Conservation (phyloP, 1,140 invertebrate species). For the Cydia fagiglandana region DNA sequence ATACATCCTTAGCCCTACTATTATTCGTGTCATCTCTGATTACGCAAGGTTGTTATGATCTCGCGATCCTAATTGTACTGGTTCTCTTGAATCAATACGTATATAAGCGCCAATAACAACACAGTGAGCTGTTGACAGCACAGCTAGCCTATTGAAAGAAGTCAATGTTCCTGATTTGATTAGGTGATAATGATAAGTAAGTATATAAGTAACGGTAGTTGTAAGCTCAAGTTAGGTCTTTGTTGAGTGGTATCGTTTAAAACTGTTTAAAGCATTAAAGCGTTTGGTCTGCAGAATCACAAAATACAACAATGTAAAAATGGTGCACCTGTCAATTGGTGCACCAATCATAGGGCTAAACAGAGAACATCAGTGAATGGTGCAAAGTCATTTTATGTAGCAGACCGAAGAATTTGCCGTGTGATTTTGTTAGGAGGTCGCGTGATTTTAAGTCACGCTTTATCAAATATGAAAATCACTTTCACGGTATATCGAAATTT, state of each 20-base stretch:
- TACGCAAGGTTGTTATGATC: not conserved
- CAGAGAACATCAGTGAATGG: no score
- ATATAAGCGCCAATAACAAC: not conserved
- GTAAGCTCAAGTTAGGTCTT: not conserved
- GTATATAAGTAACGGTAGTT: not conserved
- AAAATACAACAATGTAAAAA: not conserved
- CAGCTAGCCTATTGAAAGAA: not conserved
- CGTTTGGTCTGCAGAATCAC: not conserved
- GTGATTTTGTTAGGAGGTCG: no score
- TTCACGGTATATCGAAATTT: no score
- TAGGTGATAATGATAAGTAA: not conserved
- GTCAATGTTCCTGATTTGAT: slow-evolving; percentile 5
- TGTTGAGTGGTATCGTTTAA: not conserved
- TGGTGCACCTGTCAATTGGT: not conserved
- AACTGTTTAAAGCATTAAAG: not conserved
- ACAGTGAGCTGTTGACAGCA: not conserved
- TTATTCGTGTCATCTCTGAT: not conserved
- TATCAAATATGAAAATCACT: no score
- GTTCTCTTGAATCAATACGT: not conserved
- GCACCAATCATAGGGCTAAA: no score
- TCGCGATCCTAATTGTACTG: not conserved
- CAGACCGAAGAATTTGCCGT: no score
- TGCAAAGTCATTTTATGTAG: no score
- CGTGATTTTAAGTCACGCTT: no score
- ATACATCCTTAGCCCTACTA: not conserved